A percentile compares a stretch with the other conserved stretches of the same genome.
Evolutionary conservation across 2,113 vertebrate species (phyloP).

Genomic region (Psammodynastes pulverulentus): DNA sequence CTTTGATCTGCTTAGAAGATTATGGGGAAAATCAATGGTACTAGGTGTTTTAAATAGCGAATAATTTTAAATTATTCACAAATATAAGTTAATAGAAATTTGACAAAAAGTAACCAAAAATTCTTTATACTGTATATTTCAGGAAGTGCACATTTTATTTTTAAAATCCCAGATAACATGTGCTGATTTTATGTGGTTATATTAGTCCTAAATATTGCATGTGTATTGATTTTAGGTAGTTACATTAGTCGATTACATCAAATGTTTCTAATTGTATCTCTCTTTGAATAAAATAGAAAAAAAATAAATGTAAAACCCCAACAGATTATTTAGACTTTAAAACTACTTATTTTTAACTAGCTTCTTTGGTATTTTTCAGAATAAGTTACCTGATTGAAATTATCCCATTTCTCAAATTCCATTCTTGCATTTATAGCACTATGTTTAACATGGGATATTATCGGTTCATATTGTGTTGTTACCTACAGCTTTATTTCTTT

Average conservation of each 20-base stretch:
- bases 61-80: neutral
- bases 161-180: neutral
- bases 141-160: neutral
- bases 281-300: neutral
- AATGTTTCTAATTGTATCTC: neutral
- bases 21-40: neutral
- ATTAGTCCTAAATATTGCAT: neutral
- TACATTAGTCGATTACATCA: neutral
- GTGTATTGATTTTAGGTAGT: neutral
- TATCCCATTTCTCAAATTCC: neutral
- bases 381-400: neutral
- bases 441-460: neutral
- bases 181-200: neutral
- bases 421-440: conserved; percentile 9
- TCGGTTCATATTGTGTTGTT: neutral
- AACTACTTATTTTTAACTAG: neutral
- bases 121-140: neutral
- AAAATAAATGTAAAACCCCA: no score
- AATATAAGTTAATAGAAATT: neutral
- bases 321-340: neutral
- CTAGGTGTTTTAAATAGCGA: neutral
- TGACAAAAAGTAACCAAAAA: neutral
- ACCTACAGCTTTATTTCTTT: neutral
- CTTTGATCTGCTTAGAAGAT: neutral
- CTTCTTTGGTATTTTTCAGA: neutral